Conservation (phyloP, 2,888 invertebrate genomes). For the Lobophora halterata region DNA sequence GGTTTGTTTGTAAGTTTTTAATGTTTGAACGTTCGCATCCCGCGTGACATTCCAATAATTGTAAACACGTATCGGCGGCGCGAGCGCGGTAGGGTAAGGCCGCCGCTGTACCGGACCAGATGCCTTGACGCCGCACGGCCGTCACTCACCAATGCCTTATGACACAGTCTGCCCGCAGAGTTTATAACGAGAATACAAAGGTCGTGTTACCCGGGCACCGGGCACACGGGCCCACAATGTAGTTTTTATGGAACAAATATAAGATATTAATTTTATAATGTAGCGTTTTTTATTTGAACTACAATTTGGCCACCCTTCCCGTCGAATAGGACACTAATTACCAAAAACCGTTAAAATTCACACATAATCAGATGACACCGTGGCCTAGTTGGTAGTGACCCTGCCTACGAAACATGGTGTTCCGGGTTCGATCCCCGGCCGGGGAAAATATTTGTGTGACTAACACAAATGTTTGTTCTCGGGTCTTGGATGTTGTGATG, state of each 20-base stretch:
- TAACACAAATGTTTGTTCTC: too few species aligned
- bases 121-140: slow-evolving; percentile 63
- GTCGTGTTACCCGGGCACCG: slow-evolving; percentile 80
- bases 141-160: slow-evolving; percentile 76
- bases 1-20: slow-evolving; percentile 64
- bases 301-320: too few species aligned
- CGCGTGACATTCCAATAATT: slow-evolving; percentile 79
- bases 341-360: too few species aligned
- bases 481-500: too few species aligned
- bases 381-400: too few species aligned
- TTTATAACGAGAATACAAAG: slow-evolving; percentile 81
- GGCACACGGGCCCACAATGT: slow-evolving; percentile 80
- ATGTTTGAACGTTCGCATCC: slow-evolving; percentile 71
- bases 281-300: slow-evolving; percentile 56
- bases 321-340: too few species aligned
- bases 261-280: slow-evolving; percentile 81
- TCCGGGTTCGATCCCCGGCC: too few species aligned
- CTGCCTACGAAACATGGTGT: too few species aligned
- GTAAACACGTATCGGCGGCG: slow-evolving; percentile 61
- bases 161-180: slow-evolving; percentile 80
- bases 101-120: slow-evolving; percentile 57
- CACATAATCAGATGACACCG: too few species aligned
- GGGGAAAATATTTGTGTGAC: too few species aligned
- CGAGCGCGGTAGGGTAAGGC: slow-evolving; percentile 40
- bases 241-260: slow-evolving; percentile 81